Base-by-base conservation (phyloP, 2,888 invertebrate species). In the Adela reaumurella region DNA sequence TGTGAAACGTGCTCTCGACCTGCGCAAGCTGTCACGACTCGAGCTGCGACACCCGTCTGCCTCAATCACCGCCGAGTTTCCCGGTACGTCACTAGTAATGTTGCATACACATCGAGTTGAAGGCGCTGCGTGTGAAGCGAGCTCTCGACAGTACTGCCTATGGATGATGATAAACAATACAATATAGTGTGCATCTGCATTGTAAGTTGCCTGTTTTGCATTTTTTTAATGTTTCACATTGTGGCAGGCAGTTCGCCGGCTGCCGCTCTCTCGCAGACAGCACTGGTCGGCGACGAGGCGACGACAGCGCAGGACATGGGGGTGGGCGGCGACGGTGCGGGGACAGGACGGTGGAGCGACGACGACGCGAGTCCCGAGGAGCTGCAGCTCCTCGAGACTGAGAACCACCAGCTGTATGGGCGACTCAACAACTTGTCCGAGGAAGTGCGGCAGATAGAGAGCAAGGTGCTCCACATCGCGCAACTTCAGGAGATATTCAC, bases 401-500 rank as follows among this genome's bases (percentile, higher is more conserved):
- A 97, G 74, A 97, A 97, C 69, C 83, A 89, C 49, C 89, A 90
- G 55, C 72, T 97, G 10, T 88, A 89, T 59, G 90, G 93, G 62
- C 92, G 96, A 58, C 74, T 97, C 46, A 94, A 93, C 64, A 91
- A 88, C 50, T 81, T 95, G 62, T 89, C 90, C 0, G 94, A 95
- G 61, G 97, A 97, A 74, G 93, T 97, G 0, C 88, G 87, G 65
- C 91, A 89, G 65, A 92, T 94, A 59, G 92, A 92, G 62, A 89
- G 86, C 59, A 96, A 96, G 79, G 96, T 99, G 1, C 88, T 96
- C 1, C 94, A 97, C 64, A 97, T 99, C 59, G 93, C 97, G 2
- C 91, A 93, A 65, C 74, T 99, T 19, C 98, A 99, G 66, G 93
- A 97, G 68, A 87, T 96, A 55, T 97, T 99, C 61, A 92, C 97